Evolutionary conservation across 2,113 vertebrate species (phyloP), one percentile per base, ranked within the genome.

Genomic region (Melanotaenia duboulayi): DNA sequence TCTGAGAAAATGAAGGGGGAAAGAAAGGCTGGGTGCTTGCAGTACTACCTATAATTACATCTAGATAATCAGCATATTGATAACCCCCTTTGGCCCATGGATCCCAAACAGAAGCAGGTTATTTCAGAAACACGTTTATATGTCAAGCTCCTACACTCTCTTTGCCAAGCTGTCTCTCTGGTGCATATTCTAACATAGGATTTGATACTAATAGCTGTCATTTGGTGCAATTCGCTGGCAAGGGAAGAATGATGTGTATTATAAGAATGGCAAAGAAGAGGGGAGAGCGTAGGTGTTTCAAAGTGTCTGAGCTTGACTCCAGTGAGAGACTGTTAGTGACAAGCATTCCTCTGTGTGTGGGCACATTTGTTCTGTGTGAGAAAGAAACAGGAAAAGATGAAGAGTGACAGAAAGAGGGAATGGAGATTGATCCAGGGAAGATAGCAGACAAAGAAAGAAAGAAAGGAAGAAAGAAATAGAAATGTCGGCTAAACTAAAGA

Each of bases 161-260:
- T 63, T 74, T 80, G 62, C 65, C 58, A 61, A 63, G 78, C 74
- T 86, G 65, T 80, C 76, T 71, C 61, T 73, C 65, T 2, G 5
- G 44, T 72, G 75, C 82, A 80, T 65, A 83, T 75, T 74, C 78
- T 44, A 71, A 78, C 76, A 74, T 74, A 64, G 79, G 88, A 87
- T 96, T 95, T 96, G 94, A 96, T 93, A 93, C 95, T 96, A 97
- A 97, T 96, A 95, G 95, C 94, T 94, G 94, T 95, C 94, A 96
- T 97, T 97, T 96, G 95, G 94, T 95, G 94, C 94, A 95, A 94
- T 93, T 94, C 95, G 89, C 93, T 91, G 52, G 88, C 76, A 56
- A 86, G 66, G 54, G 48, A 82, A 65, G 85, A 88, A 72, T 76
- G 85, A 84, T 76, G 74, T 89, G 86, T 65, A 78, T 87, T 88